Evolutionary conservation across 2,888 invertebrate species (phyloP), one percentile per base, ranked within the genome.

Genomic region (Agriotes lineatus): DNA sequence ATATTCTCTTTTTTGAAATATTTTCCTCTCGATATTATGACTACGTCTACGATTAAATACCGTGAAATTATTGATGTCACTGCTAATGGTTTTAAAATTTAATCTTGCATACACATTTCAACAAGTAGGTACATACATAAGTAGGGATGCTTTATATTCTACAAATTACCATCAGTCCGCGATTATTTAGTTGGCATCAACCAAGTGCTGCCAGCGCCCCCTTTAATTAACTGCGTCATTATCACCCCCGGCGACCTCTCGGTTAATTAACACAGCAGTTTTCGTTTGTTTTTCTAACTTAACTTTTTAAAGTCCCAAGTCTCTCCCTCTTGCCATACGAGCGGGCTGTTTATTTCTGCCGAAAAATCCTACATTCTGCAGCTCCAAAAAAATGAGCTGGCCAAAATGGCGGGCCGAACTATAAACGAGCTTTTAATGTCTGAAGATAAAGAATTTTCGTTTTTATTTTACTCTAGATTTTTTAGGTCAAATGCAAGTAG

Each of bases 371-470:
- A 2, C 20, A 48, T 20, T 48, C 2, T 30, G 18, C n/a, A 45
- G 9, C 48, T 22, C 16, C n/a, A 12, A 50, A 45, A 69, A 39
- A 57, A 48, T 48, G 39, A 37, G 50, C 60, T 69, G n/a, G 16
- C 58, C 12, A 18, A 64, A 52, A 70, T 58, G 45, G 48, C 42
- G 44, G 54, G 6, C 61, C 50, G 7, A 25, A 69, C 67, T 73
- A 71, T 67, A 75, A 76, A 76, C 67, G 75, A 75, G 74, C 58
- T 76, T 76, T 76, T 76, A 75, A 76, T 76, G 76, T 72, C 45
- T 30, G 22, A 59, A 73, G 73, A 75, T 73, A 72, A 45, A 57
- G 20, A 44, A 50, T 35, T 63, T 63, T 42, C 5, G 14, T 25
- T 61, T 33, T 44, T 25, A 45, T 59, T 42, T 22, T 35, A 10